Percentiles rank a stretch among this genome's conserved stretches.
Evolutionary conservation across 2,797 vertebrate genomes (phyloP).

Genomic region (Tragopan temminckii): DNA sequence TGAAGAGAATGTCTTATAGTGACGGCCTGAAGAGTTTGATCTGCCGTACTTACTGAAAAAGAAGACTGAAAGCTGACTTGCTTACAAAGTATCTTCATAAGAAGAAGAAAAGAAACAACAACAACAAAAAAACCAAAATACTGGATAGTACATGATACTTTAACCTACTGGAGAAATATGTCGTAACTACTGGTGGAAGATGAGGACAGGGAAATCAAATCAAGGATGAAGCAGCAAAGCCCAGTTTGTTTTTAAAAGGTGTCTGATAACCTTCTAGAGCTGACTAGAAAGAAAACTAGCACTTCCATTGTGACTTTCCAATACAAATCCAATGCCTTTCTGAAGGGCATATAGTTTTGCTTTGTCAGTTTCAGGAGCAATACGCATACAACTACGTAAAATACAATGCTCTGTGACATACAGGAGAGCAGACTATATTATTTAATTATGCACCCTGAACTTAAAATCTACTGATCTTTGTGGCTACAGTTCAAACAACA

Average conservation of each 20-base stretch:
- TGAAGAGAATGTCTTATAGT: not conserved
- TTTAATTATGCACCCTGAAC: not conserved
- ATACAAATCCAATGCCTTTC: not conserved
- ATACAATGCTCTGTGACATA: not conserved
- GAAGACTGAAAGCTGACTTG: not conserved
- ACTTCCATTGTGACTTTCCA: not conserved
- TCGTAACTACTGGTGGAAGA: not conserved
- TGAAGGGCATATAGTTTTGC: not conserved
- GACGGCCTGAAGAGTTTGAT: not conserved
- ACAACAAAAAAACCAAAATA: accelerated
- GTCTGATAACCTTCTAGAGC: not conserved
- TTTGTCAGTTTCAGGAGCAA: not conserved
- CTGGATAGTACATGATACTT: not conserved
- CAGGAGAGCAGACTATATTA: not conserved
- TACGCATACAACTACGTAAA: not conserved
- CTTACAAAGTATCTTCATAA: not conserved
- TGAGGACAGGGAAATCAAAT: not conserved
- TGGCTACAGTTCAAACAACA: not conserved
- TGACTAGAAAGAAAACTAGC: not conserved
- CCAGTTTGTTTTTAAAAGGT: not conserved
- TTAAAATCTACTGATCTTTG: not conserved
- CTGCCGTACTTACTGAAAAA: not conserved
- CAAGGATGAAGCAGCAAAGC: not conserved
- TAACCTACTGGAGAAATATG: not conserved
- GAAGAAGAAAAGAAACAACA: not conserved